Base-by-base conservation (phyloP, 2,113 vertebrate genomes). In the Porphyrio hochstetteri region DNA sequence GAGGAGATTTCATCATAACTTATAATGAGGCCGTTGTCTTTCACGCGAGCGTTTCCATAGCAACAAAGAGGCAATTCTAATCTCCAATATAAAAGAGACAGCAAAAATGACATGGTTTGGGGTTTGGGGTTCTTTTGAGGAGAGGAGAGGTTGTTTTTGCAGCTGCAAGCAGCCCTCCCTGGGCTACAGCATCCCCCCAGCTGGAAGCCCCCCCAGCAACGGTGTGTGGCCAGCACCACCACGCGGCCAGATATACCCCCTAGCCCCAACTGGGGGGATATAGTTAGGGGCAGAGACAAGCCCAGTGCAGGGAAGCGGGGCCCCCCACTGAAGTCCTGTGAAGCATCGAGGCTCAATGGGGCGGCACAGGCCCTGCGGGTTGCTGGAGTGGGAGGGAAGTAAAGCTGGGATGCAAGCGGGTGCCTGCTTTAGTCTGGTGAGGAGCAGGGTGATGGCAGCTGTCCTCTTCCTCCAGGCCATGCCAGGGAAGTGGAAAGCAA, bases 31-130 rank as follows among this genome's bases (percentile, higher is more conserved):
- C 82, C 50, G 18, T 59, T 89, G 89, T 91, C 79, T 86, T 94
- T 86, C 94, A 77, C 9, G 64, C 6, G 2, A 57, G 72, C 2
- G 55, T 97, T 96, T 82, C 97, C 93, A 90, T 78, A 81, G 97
- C 86, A 95, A 97, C 96, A 67, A 87, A 83, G 65, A 85, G 90
- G 75, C 1, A 10, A 93, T 90, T 81, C 80, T 95, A 83, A 96
- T 96, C 93, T 94, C 67, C 75, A 12, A 3, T n/a, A 82, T 60
- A 72, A 95, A 92, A 94, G 50, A 64, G 3, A 9, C 59, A 17
- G 70, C 1, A 19, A 81, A 88, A 94, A 93, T 10, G 46, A 70
- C 91, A 67, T 5, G 24, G 40, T 83, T 68, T 20, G 88, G 61
- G 24, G 16, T n/a, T 36, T 1, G 63, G 61, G 35, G 2, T 11